phyloP scores from a whole-genome alignment of 2,113 vertebrate species.

The Orthonyx spaldingii region DNA sequence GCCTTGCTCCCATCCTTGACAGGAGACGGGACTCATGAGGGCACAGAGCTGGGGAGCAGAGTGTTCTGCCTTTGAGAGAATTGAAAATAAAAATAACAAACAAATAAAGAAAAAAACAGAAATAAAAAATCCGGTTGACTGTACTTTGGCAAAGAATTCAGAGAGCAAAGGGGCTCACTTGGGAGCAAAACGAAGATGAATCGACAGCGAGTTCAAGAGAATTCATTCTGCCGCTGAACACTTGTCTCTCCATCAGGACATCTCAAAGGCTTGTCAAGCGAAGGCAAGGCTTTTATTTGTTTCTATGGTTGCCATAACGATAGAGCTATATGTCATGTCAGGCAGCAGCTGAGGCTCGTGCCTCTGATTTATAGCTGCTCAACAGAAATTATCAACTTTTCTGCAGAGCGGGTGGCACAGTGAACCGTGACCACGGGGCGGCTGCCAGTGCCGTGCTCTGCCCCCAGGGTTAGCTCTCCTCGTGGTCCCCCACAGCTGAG shows the following conservation, averaged over 20 bases:
- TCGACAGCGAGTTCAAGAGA: constrained; percentile 55
- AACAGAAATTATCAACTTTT: constrained; percentile 64
- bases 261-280: constrained; percentile 62
- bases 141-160: not conserved
- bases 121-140: not conserved
- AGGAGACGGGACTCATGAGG: rapidly evolving
- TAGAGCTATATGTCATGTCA: constrained; percentile 72
- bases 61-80: not conserved
- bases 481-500: rapidly evolving
- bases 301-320: constrained; percentile 71
- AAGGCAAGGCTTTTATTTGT: constrained; percentile 65
- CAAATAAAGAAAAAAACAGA: not conserved
- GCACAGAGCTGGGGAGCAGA: not conserved
- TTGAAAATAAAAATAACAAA: constrained; percentile 17
- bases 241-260: constrained; percentile 69
- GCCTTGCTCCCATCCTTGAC: not conserved
- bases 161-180: constrained; percentile 36
- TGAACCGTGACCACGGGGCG: not conserved
- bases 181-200: constrained; percentile 69
- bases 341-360: constrained; percentile 44
- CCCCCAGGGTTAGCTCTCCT: not conserved
- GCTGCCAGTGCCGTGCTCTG: not conserved
- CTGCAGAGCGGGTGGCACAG: constrained; percentile 22
- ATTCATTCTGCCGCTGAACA: constrained; percentile 60
- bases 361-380: constrained; percentile 64